Conservation (phyloP, 2,888 invertebrate genomes). For the Mechanitis mazaeus region DNA sequence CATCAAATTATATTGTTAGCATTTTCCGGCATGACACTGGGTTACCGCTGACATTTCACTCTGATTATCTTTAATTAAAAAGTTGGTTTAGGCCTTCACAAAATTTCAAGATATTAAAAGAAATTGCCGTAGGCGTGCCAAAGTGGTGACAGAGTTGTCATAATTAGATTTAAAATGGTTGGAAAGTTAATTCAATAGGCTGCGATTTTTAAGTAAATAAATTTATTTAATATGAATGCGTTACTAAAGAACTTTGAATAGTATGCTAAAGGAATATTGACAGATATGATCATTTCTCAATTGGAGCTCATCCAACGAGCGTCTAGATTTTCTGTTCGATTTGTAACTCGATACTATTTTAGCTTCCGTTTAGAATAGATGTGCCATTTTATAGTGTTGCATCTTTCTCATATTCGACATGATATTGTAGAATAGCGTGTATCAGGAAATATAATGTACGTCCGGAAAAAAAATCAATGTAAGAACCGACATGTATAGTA, state of each 20-base stretch:
- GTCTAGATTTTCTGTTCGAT: conserved; percentile 70
- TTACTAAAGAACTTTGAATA: conserved; percentile 52
- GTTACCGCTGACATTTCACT: conserved; percentile 63
- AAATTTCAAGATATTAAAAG: conserved; percentile 67
- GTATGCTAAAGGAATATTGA: conserved; percentile 71
- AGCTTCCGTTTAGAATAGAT: conserved; percentile 72
- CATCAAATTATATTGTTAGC: conserved; percentile 62
- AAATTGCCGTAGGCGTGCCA: conserved; percentile 57
- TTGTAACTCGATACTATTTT: conserved; percentile 67
- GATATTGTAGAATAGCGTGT: conserved; percentile 42
- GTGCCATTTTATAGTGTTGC: conserved; percentile 65
- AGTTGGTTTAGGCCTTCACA: conserved; percentile 62
- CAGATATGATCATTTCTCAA: conserved; percentile 74
- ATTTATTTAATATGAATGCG: conserved; percentile 40
- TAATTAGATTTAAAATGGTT: conserved; percentile 62
- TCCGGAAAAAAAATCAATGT: too few species aligned
- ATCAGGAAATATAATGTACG: too few species aligned
- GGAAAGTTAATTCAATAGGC: conserved; percentile 38
- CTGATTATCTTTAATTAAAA: conserved; percentile 73
- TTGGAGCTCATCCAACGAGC: conserved; percentile 70
- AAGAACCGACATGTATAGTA: too few species aligned
- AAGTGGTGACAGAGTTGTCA: conserved; percentile 63
- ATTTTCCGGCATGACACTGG: conserved; percentile 56
- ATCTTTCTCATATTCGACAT: conserved; percentile 59
- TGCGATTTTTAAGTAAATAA: conserved; percentile 35